Evolutionary conservation across 2,113 vertebrate species (phyloP).

Genomic region (Loxodonta africana): DNA sequence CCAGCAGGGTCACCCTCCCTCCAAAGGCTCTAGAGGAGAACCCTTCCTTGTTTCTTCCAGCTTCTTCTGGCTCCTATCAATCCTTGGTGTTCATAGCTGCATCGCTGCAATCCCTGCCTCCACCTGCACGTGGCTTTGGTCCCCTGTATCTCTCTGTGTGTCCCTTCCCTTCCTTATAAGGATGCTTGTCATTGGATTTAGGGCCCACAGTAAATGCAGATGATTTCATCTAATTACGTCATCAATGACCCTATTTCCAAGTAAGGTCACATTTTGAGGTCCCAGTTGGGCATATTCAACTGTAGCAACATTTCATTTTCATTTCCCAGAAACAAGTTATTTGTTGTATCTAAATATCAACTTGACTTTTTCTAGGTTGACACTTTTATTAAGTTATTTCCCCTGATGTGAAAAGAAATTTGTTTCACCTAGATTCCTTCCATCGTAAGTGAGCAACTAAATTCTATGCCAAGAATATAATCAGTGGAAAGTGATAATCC

Average conservation of each 20-base stretch:
- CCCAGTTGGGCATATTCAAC: too few relatives aligned
- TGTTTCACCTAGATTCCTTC: neutral
- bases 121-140: neutral
- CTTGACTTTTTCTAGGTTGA: constrained; percentile 38
- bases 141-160: neutral
- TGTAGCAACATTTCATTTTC: neutral
- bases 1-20: neutral
- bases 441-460: neutral
- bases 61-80: neutral
- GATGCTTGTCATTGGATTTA: neutral
- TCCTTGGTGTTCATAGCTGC: neutral
- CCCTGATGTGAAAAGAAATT: neutral
- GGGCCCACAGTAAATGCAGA: neutral
- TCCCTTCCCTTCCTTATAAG: neutral
- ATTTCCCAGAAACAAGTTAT: constrained; percentile 10
- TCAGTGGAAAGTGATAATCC: neutral
- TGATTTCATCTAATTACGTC: neutral
- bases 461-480: neutral
- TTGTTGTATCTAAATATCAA: neutral
- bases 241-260: neutral
- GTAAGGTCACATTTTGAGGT: neutral
- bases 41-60: neutral
- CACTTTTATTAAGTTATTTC: constrained; percentile 2
- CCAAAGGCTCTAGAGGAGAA: neutral
- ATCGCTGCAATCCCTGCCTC: neutral